Base-by-base conservation (phyloP, 2,797 vertebrate species). In the Toxotes lorentzi region DNA sequence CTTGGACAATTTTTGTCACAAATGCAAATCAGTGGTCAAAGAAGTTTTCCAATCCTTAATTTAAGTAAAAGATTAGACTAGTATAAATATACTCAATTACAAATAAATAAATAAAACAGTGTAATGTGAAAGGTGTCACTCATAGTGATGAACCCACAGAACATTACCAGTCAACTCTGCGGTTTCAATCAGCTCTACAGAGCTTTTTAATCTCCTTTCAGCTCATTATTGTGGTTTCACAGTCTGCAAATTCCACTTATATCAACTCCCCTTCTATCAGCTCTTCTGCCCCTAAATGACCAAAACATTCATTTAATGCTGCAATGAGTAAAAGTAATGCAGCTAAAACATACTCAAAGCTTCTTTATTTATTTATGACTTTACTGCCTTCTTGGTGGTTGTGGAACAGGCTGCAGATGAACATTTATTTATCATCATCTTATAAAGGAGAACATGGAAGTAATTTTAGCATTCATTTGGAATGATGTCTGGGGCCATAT, bases 1-100 rank as follows among this genome's bases (percentile, higher is more conserved):
- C n/a, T n/a, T n/a, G n/a, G n/a, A n/a, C 35, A 78, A 48, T 70
- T 58, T 50, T 47, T 51, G 17, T 11, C 38, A 9, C 21, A 30
- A 12, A 76, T 41, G 32, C 43, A 21, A 66, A 27, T 43, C 27
- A 40, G 41, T 14, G 41, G 53, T 17, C 8, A 12, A 30, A n/a
- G 32, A 51, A 70, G 16, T 34, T 7, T 34, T 61, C 7, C 7
- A 32, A 7, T 40, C 5, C 8, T 51, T 41, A 1, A 21, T 12
- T 11, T 58, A 11, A 6, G 14, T 23, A 14, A 27, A 14, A 21
- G 21, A 7, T 21, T 53, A 23, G 23, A 12, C 50, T 13, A 53
- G 27, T 24, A 53, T 27, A 27, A 53, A 53, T 16, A 27, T 7
- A 53, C 23, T 51, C 4, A 51, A 24, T 24, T 13, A 24, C n/a